A percentile compares a stretch with the other conserved stretches of the same genome.
phyloP scores from a whole-genome alignment of 2,888 invertebrate genomes.

The Tetranychus piercei region DNA sequence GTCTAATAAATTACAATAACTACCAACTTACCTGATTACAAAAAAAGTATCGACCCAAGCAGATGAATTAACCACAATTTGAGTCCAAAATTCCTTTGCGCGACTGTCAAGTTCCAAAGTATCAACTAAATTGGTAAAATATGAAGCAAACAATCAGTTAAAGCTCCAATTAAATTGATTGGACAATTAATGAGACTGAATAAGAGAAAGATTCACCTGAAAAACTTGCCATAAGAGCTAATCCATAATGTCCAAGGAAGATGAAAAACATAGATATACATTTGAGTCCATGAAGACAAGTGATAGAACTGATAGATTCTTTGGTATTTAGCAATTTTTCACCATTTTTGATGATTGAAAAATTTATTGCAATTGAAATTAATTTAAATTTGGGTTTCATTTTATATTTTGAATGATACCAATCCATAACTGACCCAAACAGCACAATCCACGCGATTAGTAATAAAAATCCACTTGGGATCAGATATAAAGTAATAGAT shows the following conservation, averaged over 20 bases:
- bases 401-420: slow-evolving; percentile 2
- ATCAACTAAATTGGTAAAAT: background rate
- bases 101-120: background rate
- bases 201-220: background rate
- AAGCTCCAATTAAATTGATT: background rate
- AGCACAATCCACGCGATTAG: background rate
- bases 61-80: background rate
- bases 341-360: slow-evolving; percentile 1
- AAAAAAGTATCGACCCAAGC: slow-evolving; percentile 8
- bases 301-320: background rate
- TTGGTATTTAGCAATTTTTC: background rate
- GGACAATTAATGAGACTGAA: background rate
- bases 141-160: background rate
- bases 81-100: background rate
- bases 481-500: background rate
- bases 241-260: background rate
- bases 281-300: slow-evolving; percentile 7
- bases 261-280: background rate
- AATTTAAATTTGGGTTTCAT: background rate
- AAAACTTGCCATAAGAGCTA: background rate
- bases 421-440: slow-evolving; percentile 3
- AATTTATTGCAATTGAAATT: background rate
- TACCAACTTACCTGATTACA: background rate
- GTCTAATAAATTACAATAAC: background rate
- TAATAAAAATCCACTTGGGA: background rate